These are phyloP conservation scores for Chaetodon trifascialis DNA, from an alignment of 2,113 vertebrate species.

Conservation along the genomic window DNA sequence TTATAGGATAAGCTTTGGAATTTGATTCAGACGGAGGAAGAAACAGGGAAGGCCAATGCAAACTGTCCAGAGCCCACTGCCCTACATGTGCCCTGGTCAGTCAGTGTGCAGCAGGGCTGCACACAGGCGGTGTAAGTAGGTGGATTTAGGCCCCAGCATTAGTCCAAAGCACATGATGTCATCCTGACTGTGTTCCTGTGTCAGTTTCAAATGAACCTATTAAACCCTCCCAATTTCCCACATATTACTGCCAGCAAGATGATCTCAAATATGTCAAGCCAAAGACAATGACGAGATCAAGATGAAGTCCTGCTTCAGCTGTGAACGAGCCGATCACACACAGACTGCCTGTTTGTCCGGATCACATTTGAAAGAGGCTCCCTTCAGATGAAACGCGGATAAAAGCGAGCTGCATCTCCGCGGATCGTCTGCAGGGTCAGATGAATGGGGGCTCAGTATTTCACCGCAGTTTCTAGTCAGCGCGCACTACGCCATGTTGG, in stretches of 20 bases:
- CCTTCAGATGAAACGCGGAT: conserved; percentile 38
- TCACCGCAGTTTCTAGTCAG: conserved; percentile 81
- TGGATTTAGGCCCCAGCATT: conserved; percentile 78
- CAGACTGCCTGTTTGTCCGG: not conserved
- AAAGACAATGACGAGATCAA: not conserved
- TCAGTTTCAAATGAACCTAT: conserved; percentile 39
- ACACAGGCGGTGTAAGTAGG: conserved; percentile 68
- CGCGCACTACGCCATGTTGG: conserved; percentile 82
- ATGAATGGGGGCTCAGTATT: conserved; percentile 80
- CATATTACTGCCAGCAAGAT: not conserved
- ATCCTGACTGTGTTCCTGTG: conserved; percentile 55
- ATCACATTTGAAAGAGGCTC: conserved; percentile 14
- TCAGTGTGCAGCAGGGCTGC: conserved; percentile 66
- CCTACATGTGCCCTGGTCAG: conserved; percentile 73
- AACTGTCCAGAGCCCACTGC: conserved; percentile 71
- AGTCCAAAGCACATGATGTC: conserved; percentile 78
- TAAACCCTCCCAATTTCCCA: not conserved
- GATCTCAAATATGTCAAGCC: not conserved
- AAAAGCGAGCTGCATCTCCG: conserved; percentile 62
- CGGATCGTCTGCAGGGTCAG: conserved; percentile 70
- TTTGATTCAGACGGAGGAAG: conserved; percentile 4
- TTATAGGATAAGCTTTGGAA: conserved; percentile 10
- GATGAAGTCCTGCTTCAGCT: not conserved
- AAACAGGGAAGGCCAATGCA: conserved; percentile 50
- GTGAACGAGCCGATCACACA: not conserved